A percentile compares a stretch with the other conserved stretches of the same genome.
These are phyloP conservation scores for Cladorhizidae sp. DNA, from an alignment of 37 sponge, comb jelly and placozoan genomes.

Conservation along the genomic window DNA sequence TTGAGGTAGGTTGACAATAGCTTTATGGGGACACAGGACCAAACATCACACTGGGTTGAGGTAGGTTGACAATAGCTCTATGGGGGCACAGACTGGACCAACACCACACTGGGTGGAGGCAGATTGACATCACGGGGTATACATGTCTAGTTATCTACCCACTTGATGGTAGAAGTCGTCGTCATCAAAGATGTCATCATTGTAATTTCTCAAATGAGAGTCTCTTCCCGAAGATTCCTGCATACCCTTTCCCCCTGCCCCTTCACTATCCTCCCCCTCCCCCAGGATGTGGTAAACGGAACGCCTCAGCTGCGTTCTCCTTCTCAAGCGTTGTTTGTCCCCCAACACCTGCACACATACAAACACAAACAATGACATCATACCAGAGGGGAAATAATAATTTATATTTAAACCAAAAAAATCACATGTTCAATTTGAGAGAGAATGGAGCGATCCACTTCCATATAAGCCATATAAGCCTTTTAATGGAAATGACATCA, in stretches of 20 bases:
- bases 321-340: conserved; percentile 63
- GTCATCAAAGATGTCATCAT: conserved; percentile 94
- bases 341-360: conserved; percentile 44
- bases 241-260: not conserved
- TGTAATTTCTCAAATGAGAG: conserved; percentile 65
- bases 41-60: too few relatives aligned
- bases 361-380: not conserved
- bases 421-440: conserved; percentile 74
- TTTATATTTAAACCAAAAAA: too few relatives aligned
- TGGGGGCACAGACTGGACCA: too few relatives aligned
- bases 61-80: too few relatives aligned
- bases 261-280: conserved; percentile 20
- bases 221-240: conserved; percentile 19
- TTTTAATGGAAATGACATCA: conserved; percentile 6
- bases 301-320: conserved; percentile 81
- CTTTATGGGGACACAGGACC: too few relatives aligned
- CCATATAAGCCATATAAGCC: conserved; percentile 62
- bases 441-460: conserved; percentile 58
- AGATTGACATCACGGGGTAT: too few relatives aligned
- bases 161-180: conserved; percentile 96
- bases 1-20: too few relatives aligned
- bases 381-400: too few relatives aligned
- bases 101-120: too few relatives aligned
- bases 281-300: conserved; percentile 54
- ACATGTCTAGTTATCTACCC: not conserved